Percentiles rank a stretch among this genome's conserved stretches.
These are phyloP conservation scores for Drosophila borealis DNA, from an alignment of 2,888 invertebrate genomes.

Conservation along the genomic window DNA sequence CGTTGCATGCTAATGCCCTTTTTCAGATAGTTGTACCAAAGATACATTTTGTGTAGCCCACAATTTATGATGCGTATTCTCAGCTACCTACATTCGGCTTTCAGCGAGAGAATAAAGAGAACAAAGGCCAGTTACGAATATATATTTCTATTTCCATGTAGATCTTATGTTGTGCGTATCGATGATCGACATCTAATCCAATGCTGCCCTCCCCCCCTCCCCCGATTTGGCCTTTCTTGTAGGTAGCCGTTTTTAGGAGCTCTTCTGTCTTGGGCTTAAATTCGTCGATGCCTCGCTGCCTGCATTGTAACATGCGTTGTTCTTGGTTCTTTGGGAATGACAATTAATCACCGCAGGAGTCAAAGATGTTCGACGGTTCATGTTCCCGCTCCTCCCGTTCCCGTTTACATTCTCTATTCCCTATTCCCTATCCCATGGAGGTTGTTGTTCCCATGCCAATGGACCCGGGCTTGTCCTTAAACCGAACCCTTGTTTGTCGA, in stretches of 20 bases:
- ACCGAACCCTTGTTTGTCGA: slow-evolving; percentile 70
- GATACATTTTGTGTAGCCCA: slow-evolving; percentile 27
- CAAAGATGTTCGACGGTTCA: slow-evolving; percentile 67
- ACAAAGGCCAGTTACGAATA: slow-evolving; percentile 32
- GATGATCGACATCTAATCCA: slow-evolving; percentile 76
- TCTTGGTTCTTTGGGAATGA: slow-evolving; percentile 47
- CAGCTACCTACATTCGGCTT: slow-evolving; percentile 58
- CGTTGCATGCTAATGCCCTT: slow-evolving; percentile 62
- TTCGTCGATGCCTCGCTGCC: slow-evolving; percentile 1
- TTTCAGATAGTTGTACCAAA: slow-evolving; percentile 21
- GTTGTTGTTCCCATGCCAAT: slow-evolving; percentile 61
- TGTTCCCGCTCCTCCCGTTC: slow-evolving; percentile 35
- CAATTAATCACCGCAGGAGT: slow-evolving; percentile 80
- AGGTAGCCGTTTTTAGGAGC: slow-evolving; percentile 25
- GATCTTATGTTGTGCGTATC: slow-evolving; percentile 50
- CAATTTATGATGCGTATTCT: slow-evolving; percentile 62
- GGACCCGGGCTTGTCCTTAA: slow-evolving; percentile 52
- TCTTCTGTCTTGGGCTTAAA: slow-evolving; percentile 18
- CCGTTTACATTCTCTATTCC: slow-evolving; percentile 1
- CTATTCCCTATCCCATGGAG: slow-evolving; percentile 14
- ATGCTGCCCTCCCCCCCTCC: slow-evolving; percentile 38
- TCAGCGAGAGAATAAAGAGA: slow-evolving; percentile 6
- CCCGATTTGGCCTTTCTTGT: slow-evolving; percentile 12
- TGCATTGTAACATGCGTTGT: slow-evolving; percentile 38
- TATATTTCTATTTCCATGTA: slow-evolving; percentile 25